Percentiles rank a stretch among this genome's conserved stretches.
Evolutionary conservation across 2,797 vertebrate genomes (phyloP).

Genomic region (Iguana delicatissima): DNA sequence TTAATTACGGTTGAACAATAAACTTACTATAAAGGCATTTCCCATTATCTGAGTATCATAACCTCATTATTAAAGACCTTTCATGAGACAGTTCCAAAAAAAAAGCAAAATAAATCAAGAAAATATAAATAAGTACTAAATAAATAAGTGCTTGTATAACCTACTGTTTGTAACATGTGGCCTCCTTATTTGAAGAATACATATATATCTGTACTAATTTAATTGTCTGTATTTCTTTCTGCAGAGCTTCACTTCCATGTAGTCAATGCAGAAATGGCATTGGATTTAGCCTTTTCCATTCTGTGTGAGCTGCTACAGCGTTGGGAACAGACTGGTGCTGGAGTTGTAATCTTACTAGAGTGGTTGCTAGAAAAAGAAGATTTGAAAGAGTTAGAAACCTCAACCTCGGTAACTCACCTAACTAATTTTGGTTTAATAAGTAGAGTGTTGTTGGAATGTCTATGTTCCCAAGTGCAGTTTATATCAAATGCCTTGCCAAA

Average conservation of each 20-base stretch:
- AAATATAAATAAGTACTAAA: background rate
- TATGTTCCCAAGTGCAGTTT: background rate
- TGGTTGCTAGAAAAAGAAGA: constrained; percentile 88
- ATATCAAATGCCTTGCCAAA: background rate
- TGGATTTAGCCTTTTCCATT: constrained; percentile 83
- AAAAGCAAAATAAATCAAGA: background rate
- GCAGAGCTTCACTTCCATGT: constrained; percentile 81
- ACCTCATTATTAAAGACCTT: too few relatives aligned
- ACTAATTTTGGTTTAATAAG: background rate
- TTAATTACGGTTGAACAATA: too few relatives aligned
- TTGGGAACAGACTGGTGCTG: constrained; percentile 81
- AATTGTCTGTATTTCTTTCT: constrained; percentile 10
- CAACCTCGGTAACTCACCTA: constrained; percentile 69
- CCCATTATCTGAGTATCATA: too few relatives aligned
- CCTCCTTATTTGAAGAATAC: background rate
- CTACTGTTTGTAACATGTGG: background rate
- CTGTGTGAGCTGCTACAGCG: constrained; percentile 86
- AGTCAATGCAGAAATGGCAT: constrained; percentile 87
- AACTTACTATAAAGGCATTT: too few relatives aligned
- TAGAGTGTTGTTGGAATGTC: background rate
- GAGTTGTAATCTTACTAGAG: constrained; percentile 81
- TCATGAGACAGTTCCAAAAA: background rate
- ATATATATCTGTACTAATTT: background rate
- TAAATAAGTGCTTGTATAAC: background rate
- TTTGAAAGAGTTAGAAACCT: constrained; percentile 43